phyloP scores from a whole-genome alignment of 2,113 vertebrate genomes.

The Hydrolagus affinis region DNA sequence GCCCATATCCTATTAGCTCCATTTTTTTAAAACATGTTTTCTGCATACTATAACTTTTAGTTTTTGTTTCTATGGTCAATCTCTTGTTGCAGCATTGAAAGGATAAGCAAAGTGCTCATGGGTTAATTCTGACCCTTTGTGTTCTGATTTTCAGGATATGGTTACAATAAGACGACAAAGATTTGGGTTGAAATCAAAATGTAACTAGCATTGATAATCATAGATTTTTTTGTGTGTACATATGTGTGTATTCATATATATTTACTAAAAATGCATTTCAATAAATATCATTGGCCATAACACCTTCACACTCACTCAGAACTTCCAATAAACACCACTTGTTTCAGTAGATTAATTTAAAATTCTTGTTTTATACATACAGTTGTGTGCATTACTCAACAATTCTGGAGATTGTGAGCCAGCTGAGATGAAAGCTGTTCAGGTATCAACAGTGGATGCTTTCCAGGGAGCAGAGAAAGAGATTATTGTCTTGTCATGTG shows the following conservation, averaged over 20 bases:
- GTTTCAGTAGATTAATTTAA: background rate
- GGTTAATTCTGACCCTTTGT: background rate
- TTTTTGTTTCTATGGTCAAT: background rate
- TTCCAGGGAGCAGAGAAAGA: slow-evolving; percentile 71
- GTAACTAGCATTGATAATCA: no score
- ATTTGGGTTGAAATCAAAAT: no score
- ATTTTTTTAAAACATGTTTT: no score
- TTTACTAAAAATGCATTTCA: background rate
- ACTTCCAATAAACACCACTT: background rate
- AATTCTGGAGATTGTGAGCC: background rate
- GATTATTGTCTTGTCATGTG: slow-evolving; percentile 59
- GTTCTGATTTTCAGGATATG: slow-evolving; percentile 13
- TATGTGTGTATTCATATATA: no score
- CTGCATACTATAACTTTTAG: no score
- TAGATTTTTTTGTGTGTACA: no score
- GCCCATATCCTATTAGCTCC: no score
- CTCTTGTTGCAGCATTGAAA: background rate
- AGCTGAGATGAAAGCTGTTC: slow-evolving; percentile 44
- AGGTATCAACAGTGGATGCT: slow-evolving; percentile 65
- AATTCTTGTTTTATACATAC: background rate
- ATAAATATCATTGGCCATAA: background rate
- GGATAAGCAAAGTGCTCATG: background rate
- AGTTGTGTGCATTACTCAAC: slow-evolving; percentile 51
- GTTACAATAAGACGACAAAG: background rate
- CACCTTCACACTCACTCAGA: background rate